Evolutionary conservation across 1,140 invertebrate genomes (phyloP), one percentile per base, ranked within the genome.

Genomic region (Nephotettix cincticeps): DNA sequence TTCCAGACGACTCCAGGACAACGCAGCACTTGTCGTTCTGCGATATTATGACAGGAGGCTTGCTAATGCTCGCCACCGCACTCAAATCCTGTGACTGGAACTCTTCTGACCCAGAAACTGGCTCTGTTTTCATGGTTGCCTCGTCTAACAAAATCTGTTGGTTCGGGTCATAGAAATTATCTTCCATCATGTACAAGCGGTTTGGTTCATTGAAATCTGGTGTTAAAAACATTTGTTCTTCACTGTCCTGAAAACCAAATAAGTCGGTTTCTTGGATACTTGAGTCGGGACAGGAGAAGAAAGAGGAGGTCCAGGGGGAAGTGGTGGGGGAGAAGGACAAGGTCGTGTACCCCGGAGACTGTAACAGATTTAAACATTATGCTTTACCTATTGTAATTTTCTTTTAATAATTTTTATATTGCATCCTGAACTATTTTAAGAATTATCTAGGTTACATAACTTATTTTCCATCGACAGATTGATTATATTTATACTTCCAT

Each of bases 11-110:
- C 29, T 64, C 61, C 11, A 64, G 61, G 1, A 64, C 61, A 1
- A 64, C 61, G 28, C 61, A 64, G 28, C 28, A 32, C 1, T 64
- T 64, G 30, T 64, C 29, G 28, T 30, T 64, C 28, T 64, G 61
- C 17, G 61, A 64, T 32, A 64, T 64, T 2, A 64, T 64, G 17
- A 64, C 30, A 3, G 61, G 61, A 32, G 61, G 25, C 6, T 32
- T 64, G 29, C 30, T 36, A 1, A 64, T 4, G 17, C 14, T n/a
- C 1, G 61, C 13, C 28, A 64, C 30, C n/a, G 17, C 23, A 32
- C 61, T 30, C 3, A 64, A 21, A 64, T 64, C 61, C 23, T 64
- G 61, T 30, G 25, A 32, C 6, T 28, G 19, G n/a, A 64, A 64
- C 30, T 64, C 61, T 64, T 64, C 61, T 11, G 61, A 6, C 11